Base-by-base conservation (phyloP, 2,797 vertebrate species). In the Yasuhikotakia modesta region DNA sequence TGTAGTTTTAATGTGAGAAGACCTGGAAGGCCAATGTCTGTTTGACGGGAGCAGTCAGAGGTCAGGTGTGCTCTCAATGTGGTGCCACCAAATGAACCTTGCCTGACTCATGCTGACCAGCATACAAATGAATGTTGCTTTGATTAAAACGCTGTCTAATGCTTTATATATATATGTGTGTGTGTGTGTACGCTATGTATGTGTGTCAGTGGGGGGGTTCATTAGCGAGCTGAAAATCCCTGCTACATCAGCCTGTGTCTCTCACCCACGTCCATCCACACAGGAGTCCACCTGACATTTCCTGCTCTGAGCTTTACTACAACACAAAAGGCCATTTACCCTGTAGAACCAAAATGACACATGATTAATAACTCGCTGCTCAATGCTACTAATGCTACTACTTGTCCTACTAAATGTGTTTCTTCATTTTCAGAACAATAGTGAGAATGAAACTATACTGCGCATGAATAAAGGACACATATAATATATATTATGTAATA, bases 281-380 rank as follows among this genome's bases (percentile, higher is more conserved):
- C 76, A 65, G 76, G 48, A 66, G 60, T 78, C 68, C 53, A 64
- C 68, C 30, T 78, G 68, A 78, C 76, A 78, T 78, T 78, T 78
- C 48, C 60, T 52, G 22, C 53, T 55, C 76, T 55, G 22, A 27
- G 68, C 68, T 53, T 60, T 46, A 78, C 46, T 27, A 71, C 61
- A 45, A 55, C 43, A 53, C 22, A 1, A 78, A 78, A 70, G 46
- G 68, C 76, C 66, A 70, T 61, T 77, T 19, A 14, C 60, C 27
- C 57, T 27, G 1, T 73, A 21, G 17, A 11, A 48, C 52, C 39
- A 22, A 27, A 68, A 32, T 10, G 60, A 17, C 30, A 39, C 22
- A 69, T 7, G 24, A 67, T 67, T 39, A 13, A 4, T 4, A 17
- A 57, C 32, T 19, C 6, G 27, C 58, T 50, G 24, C 48, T 50